Conservation (phyloP, 2,888 invertebrate species). For the Dioctria linearis region DNA sequence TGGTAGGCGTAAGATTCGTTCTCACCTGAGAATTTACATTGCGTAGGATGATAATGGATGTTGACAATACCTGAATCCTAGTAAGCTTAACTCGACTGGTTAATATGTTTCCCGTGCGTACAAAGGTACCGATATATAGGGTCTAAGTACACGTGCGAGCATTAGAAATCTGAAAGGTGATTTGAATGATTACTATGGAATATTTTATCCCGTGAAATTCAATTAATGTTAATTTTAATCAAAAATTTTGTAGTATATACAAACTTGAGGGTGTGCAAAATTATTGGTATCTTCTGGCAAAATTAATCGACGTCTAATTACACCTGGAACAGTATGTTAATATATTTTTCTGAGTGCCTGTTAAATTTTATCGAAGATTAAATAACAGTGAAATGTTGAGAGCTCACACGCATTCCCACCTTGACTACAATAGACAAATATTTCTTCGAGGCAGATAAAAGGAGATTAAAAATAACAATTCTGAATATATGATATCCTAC, state of each 20-base stretch:
- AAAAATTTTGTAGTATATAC: background rate
- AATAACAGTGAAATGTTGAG: too few species aligned
- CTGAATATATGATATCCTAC: too few species aligned
- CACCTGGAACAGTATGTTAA: background rate
- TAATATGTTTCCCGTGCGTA: background rate
- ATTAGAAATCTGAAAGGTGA: background rate
- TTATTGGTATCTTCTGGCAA: background rate
- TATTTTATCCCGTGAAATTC: background rate
- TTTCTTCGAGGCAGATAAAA: too few species aligned
- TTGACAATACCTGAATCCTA: constrained; percentile 10
- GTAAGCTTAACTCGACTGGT: background rate
- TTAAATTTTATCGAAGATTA: too few species aligned
- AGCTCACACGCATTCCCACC: too few species aligned
- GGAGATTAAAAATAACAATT: too few species aligned
- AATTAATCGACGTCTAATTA: background rate
- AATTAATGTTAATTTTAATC: constrained; percentile 10
- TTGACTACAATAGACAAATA: too few species aligned
- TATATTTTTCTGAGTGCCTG: too few species aligned
- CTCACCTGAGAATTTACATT: background rate
- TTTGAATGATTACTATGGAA: background rate
- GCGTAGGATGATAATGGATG: too few species aligned
- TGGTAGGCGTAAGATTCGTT: background rate
- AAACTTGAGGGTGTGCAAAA: background rate
- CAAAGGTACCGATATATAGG: background rate
- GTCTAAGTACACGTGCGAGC: background rate